phyloP scores from a whole-genome alignment of 2,888 invertebrate species.

The Dugesia japonica region DNA sequence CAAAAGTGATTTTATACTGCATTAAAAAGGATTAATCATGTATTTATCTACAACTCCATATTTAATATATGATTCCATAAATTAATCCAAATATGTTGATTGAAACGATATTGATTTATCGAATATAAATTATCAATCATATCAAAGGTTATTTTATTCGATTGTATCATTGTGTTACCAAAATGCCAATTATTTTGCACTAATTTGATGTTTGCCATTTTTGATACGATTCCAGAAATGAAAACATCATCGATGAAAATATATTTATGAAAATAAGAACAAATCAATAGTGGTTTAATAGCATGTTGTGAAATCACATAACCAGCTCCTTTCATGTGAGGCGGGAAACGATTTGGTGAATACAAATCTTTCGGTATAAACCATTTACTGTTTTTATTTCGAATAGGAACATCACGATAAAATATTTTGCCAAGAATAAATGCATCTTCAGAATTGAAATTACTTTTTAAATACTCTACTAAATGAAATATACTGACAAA shows the following conservation, averaged over 20 bases:
- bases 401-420: background rate
- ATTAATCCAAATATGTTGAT: too few species aligned
- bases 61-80: too few species aligned
- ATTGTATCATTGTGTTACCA: too few species aligned
- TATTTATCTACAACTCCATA: too few species aligned
- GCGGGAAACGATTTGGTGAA: background rate
- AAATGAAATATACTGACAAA: background rate
- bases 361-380: constrained; percentile 17
- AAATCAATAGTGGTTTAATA: background rate
- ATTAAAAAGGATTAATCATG: too few species aligned
- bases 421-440: constrained; percentile 7
- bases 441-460: background rate
- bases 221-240: background rate
- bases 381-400: constrained; percentile 17
- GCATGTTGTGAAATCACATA: constrained; percentile 11
- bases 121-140: too few species aligned
- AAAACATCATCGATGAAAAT: constrained; percentile 26
- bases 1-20: too few species aligned
- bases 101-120: too few species aligned
- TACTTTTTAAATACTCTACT: background rate
- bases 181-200: too few species aligned
- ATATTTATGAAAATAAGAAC: constrained; percentile 17
- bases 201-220: too few species aligned
- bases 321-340: constrained; percentile 24
- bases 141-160: too few species aligned